Evolutionary conservation across 1,140 invertebrate species (phyloP), one percentile per base, ranked within the genome.

Genomic region (Anastatus disparis): DNA sequence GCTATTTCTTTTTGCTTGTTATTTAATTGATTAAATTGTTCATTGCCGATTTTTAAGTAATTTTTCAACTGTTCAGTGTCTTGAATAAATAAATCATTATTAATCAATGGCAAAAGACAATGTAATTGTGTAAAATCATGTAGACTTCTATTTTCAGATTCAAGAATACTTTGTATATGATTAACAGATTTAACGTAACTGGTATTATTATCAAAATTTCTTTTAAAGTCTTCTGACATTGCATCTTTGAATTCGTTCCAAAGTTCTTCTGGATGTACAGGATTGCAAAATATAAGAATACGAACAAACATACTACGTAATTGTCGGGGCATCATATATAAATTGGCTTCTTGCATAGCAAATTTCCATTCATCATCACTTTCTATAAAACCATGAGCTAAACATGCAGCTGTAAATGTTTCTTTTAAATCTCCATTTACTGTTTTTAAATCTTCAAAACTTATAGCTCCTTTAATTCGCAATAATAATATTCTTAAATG

Each of bases 361-460:
- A 58, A 79, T 55, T 63, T 82, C 75, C 3, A 85, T 31, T 3
- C 26, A 22, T 55, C 27, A n/a, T 52, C 50, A 52, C 26, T 6
- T 52, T 52, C 7, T 26, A 52, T 52, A 2, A 83, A 38, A 35
- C 75, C 73, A 22, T 73, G 8, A 9, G 59, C 61, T 58, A 58
- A 69, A 22, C 77, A 80, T 12, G 83, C 78, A 55, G 70, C 72
- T 72, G 66, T 72, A 66, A 66, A 76, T 83, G 13, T 78, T 78
- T 6, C 2, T 48, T 3, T 66, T 74, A 76, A 13, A 7, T 52
- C 27, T 9, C 70, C 77, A 66, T 85, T 55, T 24, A 82, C 72
- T 42, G 78, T 85, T 75, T 68, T 72, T 2, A 85, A 55, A 61
- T 77, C 27, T 55, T 71, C 35, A 74, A 83, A 84, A 17, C 63